Percentiles rank a stretch among this genome's conserved stretches.
These are phyloP conservation scores for Plotosus lineatus DNA, from an alignment of 2,113 vertebrate species.

Conservation along the genomic window DNA sequence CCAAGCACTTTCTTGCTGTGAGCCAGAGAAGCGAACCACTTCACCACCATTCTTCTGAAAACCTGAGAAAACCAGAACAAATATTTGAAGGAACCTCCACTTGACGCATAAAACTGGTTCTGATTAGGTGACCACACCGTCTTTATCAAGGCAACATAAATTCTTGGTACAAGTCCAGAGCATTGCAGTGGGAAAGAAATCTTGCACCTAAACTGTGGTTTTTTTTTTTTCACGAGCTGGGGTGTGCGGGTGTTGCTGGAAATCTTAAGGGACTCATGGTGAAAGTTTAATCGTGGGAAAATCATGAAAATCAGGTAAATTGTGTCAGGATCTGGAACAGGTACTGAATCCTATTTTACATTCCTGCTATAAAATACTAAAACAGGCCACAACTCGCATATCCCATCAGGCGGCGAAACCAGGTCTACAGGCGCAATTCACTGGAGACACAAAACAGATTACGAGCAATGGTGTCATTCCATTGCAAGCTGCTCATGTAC, in stretches of 20 bases:
- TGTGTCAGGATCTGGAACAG: neutral
- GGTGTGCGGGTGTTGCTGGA: no score
- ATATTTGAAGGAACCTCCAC: no score
- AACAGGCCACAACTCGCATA: neutral
- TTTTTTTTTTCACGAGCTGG: neutral
- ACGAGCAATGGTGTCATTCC: neutral
- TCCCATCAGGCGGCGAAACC: neutral
- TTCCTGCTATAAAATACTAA: neutral
- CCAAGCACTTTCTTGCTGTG: no score
- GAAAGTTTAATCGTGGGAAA: neutral
- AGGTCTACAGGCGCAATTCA: neutral
- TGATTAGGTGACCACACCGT: neutral
- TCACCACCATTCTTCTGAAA: no score
- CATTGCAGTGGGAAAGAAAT: no score
- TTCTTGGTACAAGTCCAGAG: neutral
- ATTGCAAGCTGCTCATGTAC: neutral
- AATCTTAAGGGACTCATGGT: neutral
- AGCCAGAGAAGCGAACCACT: no score
- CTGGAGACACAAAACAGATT: neutral
- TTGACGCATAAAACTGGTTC: no score
- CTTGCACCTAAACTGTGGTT: neutral
- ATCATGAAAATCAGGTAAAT: neutral
- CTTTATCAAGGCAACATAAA: neutral
- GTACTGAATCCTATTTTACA: neutral
- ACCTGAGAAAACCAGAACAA: no score